Conservation (phyloP, 2,113 vertebrate species). For the Caretta caretta region DNA sequence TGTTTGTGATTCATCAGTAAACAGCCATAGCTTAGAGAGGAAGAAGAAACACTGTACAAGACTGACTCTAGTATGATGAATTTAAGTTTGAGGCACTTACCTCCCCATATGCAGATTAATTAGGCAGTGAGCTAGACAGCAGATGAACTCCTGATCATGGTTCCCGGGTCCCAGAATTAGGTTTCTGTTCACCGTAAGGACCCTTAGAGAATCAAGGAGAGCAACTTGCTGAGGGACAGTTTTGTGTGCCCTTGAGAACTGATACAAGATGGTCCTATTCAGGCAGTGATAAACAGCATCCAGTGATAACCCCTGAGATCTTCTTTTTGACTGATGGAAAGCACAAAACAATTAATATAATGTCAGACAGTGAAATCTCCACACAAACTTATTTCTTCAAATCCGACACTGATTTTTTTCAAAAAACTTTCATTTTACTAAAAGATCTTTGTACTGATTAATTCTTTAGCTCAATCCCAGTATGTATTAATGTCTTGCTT, state of each 20-base stretch:
- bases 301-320: conserved; percentile 94
- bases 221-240: conserved; percentile 98
- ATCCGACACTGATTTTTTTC: neutral
- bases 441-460: neutral
- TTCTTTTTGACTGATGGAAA: conserved; percentile 90
- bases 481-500: neutral
- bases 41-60: neutral
- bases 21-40: neutral
- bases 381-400: neutral
- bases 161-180: conserved; percentile 96
- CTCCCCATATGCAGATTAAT: conserved; percentile 95
- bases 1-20: neutral
- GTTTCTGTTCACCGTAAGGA: conserved; percentile 96
- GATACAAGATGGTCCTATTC: conserved; percentile 98
- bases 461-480: neutral
- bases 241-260: conserved; percentile 96
- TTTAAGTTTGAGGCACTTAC: conserved; percentile 71
- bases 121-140: conserved; percentile 96
- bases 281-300: conserved; percentile 97
- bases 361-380: neutral
- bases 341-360: neutral
- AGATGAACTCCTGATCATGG: conserved; percentile 98
- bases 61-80: neutral
- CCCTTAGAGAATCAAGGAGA: conserved; percentile 92
- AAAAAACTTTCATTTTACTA: neutral